Evolutionary conservation across 2,888 invertebrate genomes (phyloP).

Genomic region (Clunio marinus): DNA sequence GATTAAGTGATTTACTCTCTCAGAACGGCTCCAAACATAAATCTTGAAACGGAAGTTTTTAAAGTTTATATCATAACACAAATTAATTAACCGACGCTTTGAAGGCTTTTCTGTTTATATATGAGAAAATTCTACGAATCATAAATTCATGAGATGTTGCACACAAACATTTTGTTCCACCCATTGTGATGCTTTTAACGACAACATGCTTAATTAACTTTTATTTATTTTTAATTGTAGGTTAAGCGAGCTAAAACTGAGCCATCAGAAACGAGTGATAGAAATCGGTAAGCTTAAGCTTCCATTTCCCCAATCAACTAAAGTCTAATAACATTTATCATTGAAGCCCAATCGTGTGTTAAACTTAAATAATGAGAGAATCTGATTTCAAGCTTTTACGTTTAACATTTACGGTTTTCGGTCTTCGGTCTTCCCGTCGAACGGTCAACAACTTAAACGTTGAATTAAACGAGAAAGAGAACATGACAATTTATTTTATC

Average conservation of each 20-base stretch:
- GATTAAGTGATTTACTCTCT: slow-evolving; percentile 1
- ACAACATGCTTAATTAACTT: background rate
- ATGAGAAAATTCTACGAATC: slow-evolving; percentile 5
- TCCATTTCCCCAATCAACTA: background rate
- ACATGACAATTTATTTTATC: slow-evolving; percentile 38
- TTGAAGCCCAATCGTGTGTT: slow-evolving; percentile 22
- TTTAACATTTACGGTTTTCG: too few species aligned
- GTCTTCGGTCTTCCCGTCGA: background rate
- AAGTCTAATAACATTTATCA: slow-evolving; percentile 12
- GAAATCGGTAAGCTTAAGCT: slow-evolving; percentile 59
- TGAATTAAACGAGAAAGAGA: slow-evolving; percentile 1
- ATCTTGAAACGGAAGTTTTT: slow-evolving; percentile 4
- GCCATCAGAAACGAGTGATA: slow-evolving; percentile 60
- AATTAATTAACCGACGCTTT: slow-evolving; percentile 5
- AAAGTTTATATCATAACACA: background rate
- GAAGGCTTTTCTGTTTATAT: background rate
- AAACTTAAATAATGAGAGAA: slow-evolving; percentile 31
- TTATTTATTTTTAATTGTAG: slow-evolving; percentile 54
- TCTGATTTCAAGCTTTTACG: slow-evolving; percentile 4
- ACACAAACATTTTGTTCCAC: background rate
- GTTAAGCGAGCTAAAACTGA: slow-evolving; percentile 68
- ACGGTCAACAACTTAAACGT: background rate
- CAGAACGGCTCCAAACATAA: background rate
- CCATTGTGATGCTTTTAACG: background rate
- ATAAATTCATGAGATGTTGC: background rate